Conservation (phyloP, 2,113 vertebrate genomes). For the Marmota flaviventris region DNA sequence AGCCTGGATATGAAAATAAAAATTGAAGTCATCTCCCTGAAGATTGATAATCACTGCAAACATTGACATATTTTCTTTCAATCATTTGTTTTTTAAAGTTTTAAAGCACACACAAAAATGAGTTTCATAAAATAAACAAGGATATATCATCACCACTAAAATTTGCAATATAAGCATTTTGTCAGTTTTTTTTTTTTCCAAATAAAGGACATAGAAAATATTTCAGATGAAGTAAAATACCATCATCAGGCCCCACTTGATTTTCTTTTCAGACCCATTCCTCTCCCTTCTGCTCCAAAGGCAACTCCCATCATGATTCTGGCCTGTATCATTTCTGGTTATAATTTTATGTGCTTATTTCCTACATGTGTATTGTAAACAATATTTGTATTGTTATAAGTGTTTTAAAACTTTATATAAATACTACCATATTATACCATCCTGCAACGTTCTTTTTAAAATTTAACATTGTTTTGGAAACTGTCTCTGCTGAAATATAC, state of each 20-base stretch:
- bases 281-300: not conserved
- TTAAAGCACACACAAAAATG: not conserved
- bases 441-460: slow-evolving; percentile 54
- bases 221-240: not conserved
- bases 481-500: not conserved
- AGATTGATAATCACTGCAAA: slow-evolving; percentile 27
- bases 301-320: not conserved
- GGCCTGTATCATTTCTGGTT: not conserved
- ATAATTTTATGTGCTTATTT: slow-evolving; percentile 10
- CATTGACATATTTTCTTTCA: not conserved
- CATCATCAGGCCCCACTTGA: not conserved
- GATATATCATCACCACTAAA: not conserved
- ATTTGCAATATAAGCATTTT: slow-evolving; percentile 46
- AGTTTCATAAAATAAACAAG: slow-evolving; percentile 1
- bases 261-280: not conserved
- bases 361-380: not conserved
- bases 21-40: slow-evolving; percentile 24
- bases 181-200: not conserved
- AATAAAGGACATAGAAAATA: slow-evolving; percentile 35
- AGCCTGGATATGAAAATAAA: slow-evolving; percentile 57
- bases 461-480: slow-evolving; percentile 44
- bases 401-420: slow-evolving; percentile 59
- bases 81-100: not conserved
- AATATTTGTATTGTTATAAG: not conserved
- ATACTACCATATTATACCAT: not conserved